These are phyloP conservation scores for Phaedon cochleariae DNA, from an alignment of 2,888 invertebrate species.

Conservation along the genomic window DNA sequence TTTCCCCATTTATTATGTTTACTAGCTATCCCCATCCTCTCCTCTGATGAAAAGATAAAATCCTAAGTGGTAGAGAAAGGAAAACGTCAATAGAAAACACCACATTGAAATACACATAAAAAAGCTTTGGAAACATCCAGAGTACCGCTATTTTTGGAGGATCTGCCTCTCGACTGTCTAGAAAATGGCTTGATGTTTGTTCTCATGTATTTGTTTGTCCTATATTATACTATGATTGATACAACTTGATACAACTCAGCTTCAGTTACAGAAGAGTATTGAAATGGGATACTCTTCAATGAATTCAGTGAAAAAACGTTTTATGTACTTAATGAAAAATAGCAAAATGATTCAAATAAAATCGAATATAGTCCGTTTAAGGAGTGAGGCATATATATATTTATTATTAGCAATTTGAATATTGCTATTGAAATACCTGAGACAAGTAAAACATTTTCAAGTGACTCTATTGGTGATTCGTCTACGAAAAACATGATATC, in stretches of 20 bases:
- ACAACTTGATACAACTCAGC: neutral
- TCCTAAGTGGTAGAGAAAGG: neutral
- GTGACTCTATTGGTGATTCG: too few species aligned
- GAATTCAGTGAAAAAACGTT: too few species aligned
- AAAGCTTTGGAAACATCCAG: neutral
- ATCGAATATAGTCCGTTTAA: too few species aligned
- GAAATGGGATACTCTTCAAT: too few species aligned
- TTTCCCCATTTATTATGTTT: constrained; percentile 11
- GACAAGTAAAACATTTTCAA: too few species aligned
- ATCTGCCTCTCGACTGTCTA: neutral
- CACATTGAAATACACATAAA: constrained; percentile 9
- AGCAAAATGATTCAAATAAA: too few species aligned
- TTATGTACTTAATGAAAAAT: too few species aligned
- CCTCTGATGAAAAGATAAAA: constrained; percentile 15
- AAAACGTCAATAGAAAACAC: constrained; percentile 8
- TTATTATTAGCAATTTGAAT: too few species aligned
- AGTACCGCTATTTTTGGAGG: neutral
- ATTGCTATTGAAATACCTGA: too few species aligned
- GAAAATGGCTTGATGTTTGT: neutral
- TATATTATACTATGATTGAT: constrained; percentile 2
- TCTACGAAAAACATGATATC: too few species aligned
- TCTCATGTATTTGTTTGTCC: neutral
- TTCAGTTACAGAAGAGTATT: too few species aligned
- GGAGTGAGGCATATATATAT: too few species aligned
- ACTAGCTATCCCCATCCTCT: neutral